Percentiles rank a stretch among this genome's conserved stretches.
Conservation (phyloP, 2,113 vertebrate genomes). For the Rhea pennata region DNA sequence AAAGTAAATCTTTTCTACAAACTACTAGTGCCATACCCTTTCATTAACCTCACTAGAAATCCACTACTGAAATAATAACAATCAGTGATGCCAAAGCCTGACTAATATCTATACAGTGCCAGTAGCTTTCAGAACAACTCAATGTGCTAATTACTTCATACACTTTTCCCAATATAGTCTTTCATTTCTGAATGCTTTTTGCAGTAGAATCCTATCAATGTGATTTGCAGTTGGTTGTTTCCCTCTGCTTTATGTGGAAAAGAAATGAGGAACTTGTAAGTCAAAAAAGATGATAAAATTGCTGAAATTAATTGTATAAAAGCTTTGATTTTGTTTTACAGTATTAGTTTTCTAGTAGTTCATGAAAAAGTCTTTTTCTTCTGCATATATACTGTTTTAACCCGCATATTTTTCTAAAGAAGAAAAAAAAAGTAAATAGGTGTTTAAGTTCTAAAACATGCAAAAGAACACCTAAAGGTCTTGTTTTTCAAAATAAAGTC, state of each 20-base stretch:
- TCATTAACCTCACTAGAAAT: not conserved
- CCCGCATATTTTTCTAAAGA: not conserved
- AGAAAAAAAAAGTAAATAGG: not conserved
- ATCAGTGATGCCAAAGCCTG: conserved; percentile 10
- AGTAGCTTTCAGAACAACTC: conserved; percentile 12
- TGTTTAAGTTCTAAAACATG: not conserved
- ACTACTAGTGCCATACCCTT: not conserved
- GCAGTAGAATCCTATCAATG: not conserved
- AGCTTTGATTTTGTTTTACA: not conserved
- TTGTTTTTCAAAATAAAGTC: not conserved
- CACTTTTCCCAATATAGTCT: not conserved
- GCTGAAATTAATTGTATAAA: not conserved
- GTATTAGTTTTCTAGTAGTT: not conserved
- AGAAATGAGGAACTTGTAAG: not conserved
- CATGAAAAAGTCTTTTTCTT: not conserved
- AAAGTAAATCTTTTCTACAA: not conserved
- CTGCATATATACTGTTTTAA: not conserved
- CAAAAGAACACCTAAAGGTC: not conserved
- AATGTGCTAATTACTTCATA: conserved; percentile 14
- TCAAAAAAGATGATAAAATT: not conserved
- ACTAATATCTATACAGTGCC: conserved; percentile 3
- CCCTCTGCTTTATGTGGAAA: not conserved
- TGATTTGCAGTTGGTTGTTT: not conserved
- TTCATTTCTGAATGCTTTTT: not conserved
- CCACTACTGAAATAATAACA: not conserved